Evolutionary conservation across 2,797 vertebrate species (phyloP).

Genomic region (Holocentrus rufus): DNA sequence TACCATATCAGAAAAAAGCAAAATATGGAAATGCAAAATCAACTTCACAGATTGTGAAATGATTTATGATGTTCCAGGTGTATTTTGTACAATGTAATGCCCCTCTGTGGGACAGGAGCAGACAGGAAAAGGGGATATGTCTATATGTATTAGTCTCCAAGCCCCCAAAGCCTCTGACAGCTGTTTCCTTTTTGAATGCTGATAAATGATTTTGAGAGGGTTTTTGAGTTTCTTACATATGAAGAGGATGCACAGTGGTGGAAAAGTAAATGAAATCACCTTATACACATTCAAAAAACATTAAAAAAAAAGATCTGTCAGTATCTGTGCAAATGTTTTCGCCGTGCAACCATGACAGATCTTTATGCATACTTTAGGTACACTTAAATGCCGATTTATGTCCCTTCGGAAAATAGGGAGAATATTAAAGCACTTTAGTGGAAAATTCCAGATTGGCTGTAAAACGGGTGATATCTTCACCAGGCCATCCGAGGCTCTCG

Average conservation of each 20-base stretch:
- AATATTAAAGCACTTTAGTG: constrained; percentile 44
- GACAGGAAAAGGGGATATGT: background rate
- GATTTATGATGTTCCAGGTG: constrained; percentile 30
- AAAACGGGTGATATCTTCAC: constrained; percentile 72
- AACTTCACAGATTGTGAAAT: constrained; percentile 7
- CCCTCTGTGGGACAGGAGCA: background rate
- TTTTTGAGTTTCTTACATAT: background rate
- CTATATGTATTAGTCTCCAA: background rate
- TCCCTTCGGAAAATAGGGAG: constrained; percentile 15
- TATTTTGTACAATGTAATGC: constrained; percentile 15
- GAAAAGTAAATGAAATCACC: no score
- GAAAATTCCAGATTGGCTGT: constrained; percentile 58
- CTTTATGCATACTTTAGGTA: constrained; percentile 24
- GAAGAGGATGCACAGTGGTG: background rate
- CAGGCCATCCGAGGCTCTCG: constrained; percentile 56
- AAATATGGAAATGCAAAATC: constrained; percentile 14
- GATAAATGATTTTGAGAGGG: background rate
- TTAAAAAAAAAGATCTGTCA: background rate
- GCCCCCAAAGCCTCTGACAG: background rate
- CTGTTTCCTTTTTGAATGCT: background rate
- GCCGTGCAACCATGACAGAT: background rate
- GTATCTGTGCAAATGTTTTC: background rate
- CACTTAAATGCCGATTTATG: constrained; percentile 17
- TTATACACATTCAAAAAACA: background rate
- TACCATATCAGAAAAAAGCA: constrained; percentile 28